Evolutionary conservation across 1,140 invertebrate genomes (phyloP), one percentile per base, ranked within the genome.

Genomic region (Cotesia chilonis): DNA sequence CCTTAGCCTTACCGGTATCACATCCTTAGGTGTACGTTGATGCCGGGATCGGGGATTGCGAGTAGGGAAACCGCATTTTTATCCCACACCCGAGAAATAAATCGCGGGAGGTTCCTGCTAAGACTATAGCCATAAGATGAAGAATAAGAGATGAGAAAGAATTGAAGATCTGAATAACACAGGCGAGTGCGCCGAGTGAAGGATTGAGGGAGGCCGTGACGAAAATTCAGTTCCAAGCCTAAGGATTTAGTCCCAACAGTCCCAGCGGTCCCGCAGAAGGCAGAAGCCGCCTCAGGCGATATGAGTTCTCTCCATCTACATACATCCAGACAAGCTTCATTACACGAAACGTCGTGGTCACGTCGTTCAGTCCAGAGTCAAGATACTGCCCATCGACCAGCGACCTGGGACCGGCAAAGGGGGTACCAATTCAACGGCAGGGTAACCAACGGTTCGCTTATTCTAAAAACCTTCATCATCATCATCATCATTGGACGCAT

Each of bases 331-430:
- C 64, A 64, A 69, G 82, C 79, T 81, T 82, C 79, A 82, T 83
- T 83, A 80, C 79, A 77, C 78, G 80, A 77, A 75, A 78, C 77
- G 76, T 77, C 77, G 75, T 76, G 77, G 79, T 80, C 79, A 80
- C 79, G 78, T 82, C 77, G 37, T 76, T 72, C 10, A 6, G 6
- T 47, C 5, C 10, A 9, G 41, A 28, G 28, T 28, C 28, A 28
- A 28, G 28, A 28, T 28, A 28, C 28, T 28, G 28, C 28, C 41
- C 41, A 47, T 6, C 6, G 41, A 47, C 41, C 10, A 47, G 41
- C 41, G 41, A 47, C 5, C 41, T 9, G 10, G 55, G 55, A 75
- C 28, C 28, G 28, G 28, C 28, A 74, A 77, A 77, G 79, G 78
- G 78, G 80, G 78, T 82, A 78, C 77, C 28, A 69, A 59, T 61